A percentile compares a stretch with the other conserved stretches of the same genome.
phyloP scores from a whole-genome alignment of 2,888 invertebrate genomes.

The Himalopsyche kuldschensis region DNA sequence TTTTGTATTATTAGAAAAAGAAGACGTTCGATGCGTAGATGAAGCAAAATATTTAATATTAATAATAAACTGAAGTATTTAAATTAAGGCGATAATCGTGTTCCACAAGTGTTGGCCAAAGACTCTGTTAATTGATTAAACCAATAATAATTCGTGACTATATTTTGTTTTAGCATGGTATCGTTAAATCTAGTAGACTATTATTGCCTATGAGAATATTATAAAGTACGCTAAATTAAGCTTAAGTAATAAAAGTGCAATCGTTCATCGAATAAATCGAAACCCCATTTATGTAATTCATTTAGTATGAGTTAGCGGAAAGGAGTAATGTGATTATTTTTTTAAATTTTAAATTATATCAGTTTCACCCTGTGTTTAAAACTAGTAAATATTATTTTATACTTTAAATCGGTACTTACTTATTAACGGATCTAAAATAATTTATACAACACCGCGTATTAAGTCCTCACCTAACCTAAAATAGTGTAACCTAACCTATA shows the following conservation, averaged over 20 bases:
- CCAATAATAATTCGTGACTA: slow-evolving; percentile 31
- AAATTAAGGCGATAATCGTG: slow-evolving; percentile 28
- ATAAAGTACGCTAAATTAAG: slow-evolving; percentile 21
- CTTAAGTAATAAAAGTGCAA: slow-evolving; percentile 37
- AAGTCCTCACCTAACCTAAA: not conserved
- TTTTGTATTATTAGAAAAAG: not conserved
- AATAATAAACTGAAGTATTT: slow-evolving; percentile 13
- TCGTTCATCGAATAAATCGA: slow-evolving; percentile 40
- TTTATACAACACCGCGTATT: not conserved
- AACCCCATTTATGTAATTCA: slow-evolving; percentile 29
- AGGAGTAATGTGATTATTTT: slow-evolving; percentile 35
- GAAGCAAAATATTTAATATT: not conserved
- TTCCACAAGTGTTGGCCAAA: slow-evolving; percentile 39
- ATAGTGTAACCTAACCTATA: not conserved
- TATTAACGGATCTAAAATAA: not conserved
- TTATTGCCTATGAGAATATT: slow-evolving; percentile 33
- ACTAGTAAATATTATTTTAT: slow-evolving; percentile 3
- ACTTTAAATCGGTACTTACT: slow-evolving; percentile 1
- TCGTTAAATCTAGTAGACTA: slow-evolving; percentile 29
- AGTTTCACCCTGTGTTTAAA: slow-evolving; percentile 5
- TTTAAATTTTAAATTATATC: slow-evolving; percentile 32
- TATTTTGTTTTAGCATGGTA: slow-evolving; percentile 32
- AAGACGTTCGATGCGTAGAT: not conserved
- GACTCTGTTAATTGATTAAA: slow-evolving; percentile 35
- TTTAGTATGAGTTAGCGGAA: slow-evolving; percentile 8